Conservation (phyloP, 2,113 vertebrate species). For the Artemisiospiza belli region DNA sequence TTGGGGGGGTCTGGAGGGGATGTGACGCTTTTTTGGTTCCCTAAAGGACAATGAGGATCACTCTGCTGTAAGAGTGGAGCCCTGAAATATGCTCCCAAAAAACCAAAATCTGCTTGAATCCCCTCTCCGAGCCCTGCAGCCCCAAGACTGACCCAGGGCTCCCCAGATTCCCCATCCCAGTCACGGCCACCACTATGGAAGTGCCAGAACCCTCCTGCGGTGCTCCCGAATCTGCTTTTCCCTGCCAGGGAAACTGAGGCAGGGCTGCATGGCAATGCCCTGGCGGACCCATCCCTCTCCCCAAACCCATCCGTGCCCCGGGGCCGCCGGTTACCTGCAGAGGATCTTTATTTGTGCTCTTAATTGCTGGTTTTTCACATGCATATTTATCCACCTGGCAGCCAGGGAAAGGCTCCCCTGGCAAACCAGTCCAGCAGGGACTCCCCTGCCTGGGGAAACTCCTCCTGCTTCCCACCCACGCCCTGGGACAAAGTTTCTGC, state of each 20-base stretch:
- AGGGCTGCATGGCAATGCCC: background rate
- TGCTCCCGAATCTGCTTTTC: background rate
- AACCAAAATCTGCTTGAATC: background rate
- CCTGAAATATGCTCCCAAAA: background rate
- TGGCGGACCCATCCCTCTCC: background rate
- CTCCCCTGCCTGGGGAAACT: background rate
- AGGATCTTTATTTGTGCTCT: background rate
- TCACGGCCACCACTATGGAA: accelerated
- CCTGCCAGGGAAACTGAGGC: background rate
- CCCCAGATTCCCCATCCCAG: accelerated
- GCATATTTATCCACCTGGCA: background rate
- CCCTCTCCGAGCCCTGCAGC: accelerated
- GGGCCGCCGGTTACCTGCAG: background rate
- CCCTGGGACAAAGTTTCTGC: background rate
- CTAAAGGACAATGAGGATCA: accelerated
- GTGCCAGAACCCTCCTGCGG: background rate
- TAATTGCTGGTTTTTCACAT: conserved; percentile 20
- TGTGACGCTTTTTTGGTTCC: background rate
- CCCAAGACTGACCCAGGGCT: background rate
- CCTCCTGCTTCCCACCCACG: background rate
- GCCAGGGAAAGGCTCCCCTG: background rate
- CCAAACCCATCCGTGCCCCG: background rate
- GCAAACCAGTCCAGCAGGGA: background rate
- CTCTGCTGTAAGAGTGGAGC: background rate
- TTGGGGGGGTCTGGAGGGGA: accelerated